Base-by-base conservation (phyloP, 2,797 vertebrate genomes). In the Astyanax mexicanus region DNA sequence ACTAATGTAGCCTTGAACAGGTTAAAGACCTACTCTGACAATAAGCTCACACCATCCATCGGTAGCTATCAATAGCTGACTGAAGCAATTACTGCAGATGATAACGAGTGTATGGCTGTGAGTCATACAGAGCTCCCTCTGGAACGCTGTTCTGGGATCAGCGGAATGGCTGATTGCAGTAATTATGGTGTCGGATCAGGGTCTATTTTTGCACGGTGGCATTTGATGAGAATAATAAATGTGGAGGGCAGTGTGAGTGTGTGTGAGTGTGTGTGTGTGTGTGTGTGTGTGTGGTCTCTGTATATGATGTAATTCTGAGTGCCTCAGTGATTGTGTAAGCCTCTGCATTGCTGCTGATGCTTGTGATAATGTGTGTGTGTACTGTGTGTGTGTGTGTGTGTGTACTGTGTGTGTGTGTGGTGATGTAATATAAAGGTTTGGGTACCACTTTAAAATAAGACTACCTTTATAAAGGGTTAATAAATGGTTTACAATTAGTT, bases 101-200 rank as follows among this genome's bases (percentile, higher is more conserved):
- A 60, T 37, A 10, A 27, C 32, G 32, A 25, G n/a, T 25, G 60
- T 15, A 3, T 15, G 15, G 27, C 54, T 29, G 42, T 40, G 32
- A 40, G 25, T 38, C 47, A 60, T 7, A 17, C 13, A 15, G 25
- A 29, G 25, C 54, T 44, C 19, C 54, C 32, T 57, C 29, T 51
- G 61, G 21, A 29, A 17, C n/a, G 29, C 76, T 61, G 76, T 32
- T 68, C 62, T 67, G 52, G 19, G 62, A 21, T 67, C 45, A 42
- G 76, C 54, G 21, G 15, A 38, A 58, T 19, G 23, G 38, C 66
- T 57, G 69, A 80, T 49, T 66, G 40, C 73, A 67, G 51, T 52
- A 52, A 72, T 72, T 76, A 61, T 10, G 45, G 40, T 61, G 38
- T 49, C 40, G 32, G 72, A 57, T 21, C 19, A 15, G 64, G 44